phyloP scores from a whole-genome alignment of 2,888 invertebrate genomes.

The Punctoribates punctum region DNA sequence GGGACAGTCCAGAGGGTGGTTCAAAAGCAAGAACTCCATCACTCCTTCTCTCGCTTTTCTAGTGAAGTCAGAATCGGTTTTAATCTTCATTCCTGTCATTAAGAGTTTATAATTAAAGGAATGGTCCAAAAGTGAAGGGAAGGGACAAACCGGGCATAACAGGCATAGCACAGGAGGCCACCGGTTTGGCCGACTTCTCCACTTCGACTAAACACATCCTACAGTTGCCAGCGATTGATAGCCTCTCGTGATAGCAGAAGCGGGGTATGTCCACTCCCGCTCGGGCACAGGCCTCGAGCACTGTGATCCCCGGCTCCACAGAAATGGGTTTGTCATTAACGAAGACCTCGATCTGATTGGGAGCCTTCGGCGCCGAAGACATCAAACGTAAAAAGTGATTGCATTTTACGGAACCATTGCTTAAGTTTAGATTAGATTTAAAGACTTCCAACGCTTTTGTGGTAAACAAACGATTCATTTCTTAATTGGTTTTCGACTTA shows the following conservation, averaged over 20 bases:
- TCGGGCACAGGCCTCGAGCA: constrained; percentile 92
- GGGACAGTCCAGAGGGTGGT: constrained; percentile 98
- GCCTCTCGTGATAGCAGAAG: constrained; percentile 97
- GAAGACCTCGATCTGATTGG: constrained; percentile 87
- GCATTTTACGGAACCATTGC: not conserved
- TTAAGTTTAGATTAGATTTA: not conserved
- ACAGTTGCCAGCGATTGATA: constrained; percentile 92
- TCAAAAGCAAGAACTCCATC: constrained; percentile 97
- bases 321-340: constrained; percentile 92
- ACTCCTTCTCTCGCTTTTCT: constrained; percentile 74
- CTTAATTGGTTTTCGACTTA: too few relatives aligned
- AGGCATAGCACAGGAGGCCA: constrained; percentile 99
- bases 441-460: not conserved
- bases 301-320: constrained; percentile 93
- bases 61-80: constrained; percentile 93
- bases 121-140: too few relatives aligned
- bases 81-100: constrained; percentile 67
- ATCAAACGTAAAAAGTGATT: not conserved
- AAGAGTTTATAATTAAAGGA: not conserved
- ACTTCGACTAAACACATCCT: constrained; percentile 99
- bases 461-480: not conserved
- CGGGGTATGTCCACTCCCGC: constrained; percentile 96
- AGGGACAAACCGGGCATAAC: constrained; percentile 92
- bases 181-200: constrained; percentile 95
- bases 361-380: constrained; percentile 12